Percentiles rank a stretch among this genome's conserved stretches.
Conservation (phyloP, 2,888 invertebrate species). For the Digitonthophagus gazella region DNA sequence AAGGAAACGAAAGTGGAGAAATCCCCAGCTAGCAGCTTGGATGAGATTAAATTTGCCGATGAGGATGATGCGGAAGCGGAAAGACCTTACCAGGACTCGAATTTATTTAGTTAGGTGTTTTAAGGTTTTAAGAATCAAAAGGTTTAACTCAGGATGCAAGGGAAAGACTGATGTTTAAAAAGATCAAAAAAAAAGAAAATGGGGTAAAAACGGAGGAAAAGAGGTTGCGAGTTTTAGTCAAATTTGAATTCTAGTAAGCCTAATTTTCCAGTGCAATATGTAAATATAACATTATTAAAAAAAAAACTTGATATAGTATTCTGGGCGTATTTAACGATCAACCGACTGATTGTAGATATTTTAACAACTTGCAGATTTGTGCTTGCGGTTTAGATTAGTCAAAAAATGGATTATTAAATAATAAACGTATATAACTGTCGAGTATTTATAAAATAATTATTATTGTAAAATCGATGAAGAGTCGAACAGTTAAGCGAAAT, state of each 20-base stretch:
- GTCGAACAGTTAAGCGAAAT: too few relatives aligned
- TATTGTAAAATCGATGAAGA: too few relatives aligned
- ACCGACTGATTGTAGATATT: background rate
- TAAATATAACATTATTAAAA: too few relatives aligned
- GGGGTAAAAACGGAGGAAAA: background rate
- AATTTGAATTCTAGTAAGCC: background rate
- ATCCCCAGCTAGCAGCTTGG: constrained; percentile 61
- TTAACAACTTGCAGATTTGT: background rate
- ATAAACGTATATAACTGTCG: too few relatives aligned
- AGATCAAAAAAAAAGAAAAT: constrained; percentile 4
- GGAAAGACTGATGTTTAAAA: background rate
- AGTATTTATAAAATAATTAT: too few relatives aligned
- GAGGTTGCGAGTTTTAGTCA: background rate
- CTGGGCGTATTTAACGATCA: too few relatives aligned
- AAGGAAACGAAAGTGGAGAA: constrained; percentile 69
- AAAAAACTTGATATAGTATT: too few relatives aligned
- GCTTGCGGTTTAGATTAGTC: too few relatives aligned
- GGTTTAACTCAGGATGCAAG: background rate
- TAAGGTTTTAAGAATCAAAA: background rate
- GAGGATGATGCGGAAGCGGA: constrained; percentile 48
- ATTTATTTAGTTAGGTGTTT: constrained; percentile 35
- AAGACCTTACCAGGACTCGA: constrained; percentile 48
- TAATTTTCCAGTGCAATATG: background rate
- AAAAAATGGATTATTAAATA: too few relatives aligned
- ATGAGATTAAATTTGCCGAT: constrained; percentile 68